Evolutionary conservation across 2,888 invertebrate genomes (phyloP), one percentile per base, ranked within the genome.

Genomic region (Patella caerulea): DNA sequence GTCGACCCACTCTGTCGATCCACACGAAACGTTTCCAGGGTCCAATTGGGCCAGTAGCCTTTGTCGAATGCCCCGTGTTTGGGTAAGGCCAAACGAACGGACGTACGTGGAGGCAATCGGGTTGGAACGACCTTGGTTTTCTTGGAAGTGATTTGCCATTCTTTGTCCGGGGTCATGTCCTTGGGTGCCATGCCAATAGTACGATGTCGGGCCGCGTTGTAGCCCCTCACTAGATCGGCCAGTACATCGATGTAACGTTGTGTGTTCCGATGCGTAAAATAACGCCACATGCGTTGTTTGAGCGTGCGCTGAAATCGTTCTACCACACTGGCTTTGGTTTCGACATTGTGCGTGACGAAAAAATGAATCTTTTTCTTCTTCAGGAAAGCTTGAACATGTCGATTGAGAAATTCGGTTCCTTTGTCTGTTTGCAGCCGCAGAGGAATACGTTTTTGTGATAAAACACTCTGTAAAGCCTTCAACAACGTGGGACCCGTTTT

Each of bases 261-360:
- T 12, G 78, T 69, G 11, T 76, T 72, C 5, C 56, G 71, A 52
- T 75, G 24, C 24, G 81, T 83, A 72, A 79, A 82, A 72, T 78
- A 79, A 3, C 76, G 71, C 81, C 76, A 83, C 77, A 83, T 79
- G 29, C 75, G 75, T 12, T 79, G 71, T 79, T 85, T 85, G 19
- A 84, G 53, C 17, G 84, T 85, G n/a, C 83, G 59, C 29, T 83
- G 80, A 70, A 79, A 87, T 7, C 91, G 73, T 82, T 91, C 90
- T 5, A 87, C 83, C 4, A 90, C 79, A 1, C 83, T 79, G 2
- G 87, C 86, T 81, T 91, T 91, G 7, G 85, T 84, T 65, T 87
- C 86, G 14, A 71, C 71, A 3, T 81, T 83, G 79, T 87, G 78
- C 0, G 87, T 85, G 2, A 83, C 83, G 69, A 87, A 86, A 82